Evolutionary conservation across 2,888 invertebrate genomes (phyloP), one percentile per base, ranked within the genome.

Genomic region (Spodoptera exigua): DNA sequence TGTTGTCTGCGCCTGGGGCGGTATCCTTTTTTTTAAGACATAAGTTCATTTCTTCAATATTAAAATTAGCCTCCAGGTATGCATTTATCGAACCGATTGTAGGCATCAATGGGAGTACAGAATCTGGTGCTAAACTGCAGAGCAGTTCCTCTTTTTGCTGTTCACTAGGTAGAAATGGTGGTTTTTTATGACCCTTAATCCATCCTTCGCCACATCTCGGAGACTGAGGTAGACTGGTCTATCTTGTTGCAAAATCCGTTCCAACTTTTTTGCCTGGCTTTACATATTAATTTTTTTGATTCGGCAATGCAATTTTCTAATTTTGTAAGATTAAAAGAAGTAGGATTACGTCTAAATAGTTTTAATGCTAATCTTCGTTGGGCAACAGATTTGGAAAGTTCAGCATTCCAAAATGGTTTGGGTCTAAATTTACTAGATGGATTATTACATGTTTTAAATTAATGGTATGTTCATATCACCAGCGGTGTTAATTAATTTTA

Each of bases 21-120:
- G 37, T 37, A 37, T 37, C 37, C n/a, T 37, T 37, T 13, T n/a
- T 13, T 14, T 39, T 39, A 14, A 39, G 14, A 39, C 39, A 39
- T 39, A 16, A 16, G 16, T 3, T 5, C 12, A 34, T 11, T 9
- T 34, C 34, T 12, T 34, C 11, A 9, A 34, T 34, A 12, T 9
- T 11, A 12, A 34, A 11, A 11, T 34, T 9, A 2, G 4, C 9
- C 10, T 34, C 34, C 10, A 34, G 10, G 2, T 34, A 11, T 9
- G 2, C 2, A 34, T 34, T 34, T 11, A 12, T 9, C 7, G 12
- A 2, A 11, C 2, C 2, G 9, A 34, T 11, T 34, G 3, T 34
- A 7, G 34, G 34, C 10, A 11, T 9, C 2, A 11, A 2, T 9
- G 39, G 39, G 16, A 16, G 2, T 5, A 16, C 39, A 16, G 7